Conservation (phyloP, 2,797 vertebrate genomes). For the Trematomus bernacchii region DNA sequence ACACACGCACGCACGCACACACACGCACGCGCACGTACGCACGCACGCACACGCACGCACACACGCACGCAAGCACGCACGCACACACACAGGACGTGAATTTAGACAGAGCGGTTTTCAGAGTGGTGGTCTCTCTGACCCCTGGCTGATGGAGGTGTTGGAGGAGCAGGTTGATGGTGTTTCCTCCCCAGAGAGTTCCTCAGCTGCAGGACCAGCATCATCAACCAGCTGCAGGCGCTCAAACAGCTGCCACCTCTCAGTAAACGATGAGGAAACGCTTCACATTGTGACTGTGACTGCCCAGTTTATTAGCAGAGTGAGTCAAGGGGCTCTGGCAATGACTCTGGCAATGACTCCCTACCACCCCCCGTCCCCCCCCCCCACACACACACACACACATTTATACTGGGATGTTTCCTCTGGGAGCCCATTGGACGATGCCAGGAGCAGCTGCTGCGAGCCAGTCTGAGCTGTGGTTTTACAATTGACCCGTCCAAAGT, state of each 20-base stretch:
- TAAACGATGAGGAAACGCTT: slow-evolving; percentile 56
- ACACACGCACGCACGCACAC: neutral
- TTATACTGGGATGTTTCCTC: slow-evolving; percentile 32
- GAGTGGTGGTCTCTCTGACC: slow-evolving; percentile 26
- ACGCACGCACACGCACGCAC: neutral
- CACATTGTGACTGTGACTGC: slow-evolving; percentile 50
- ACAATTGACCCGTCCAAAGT: neutral
- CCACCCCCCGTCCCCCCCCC: too few relatives aligned
- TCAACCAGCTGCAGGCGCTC: slow-evolving; percentile 66
- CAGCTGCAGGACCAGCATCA: slow-evolving; percentile 61
- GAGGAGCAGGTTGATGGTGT: slow-evolving; percentile 45
- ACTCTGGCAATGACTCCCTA: neutral
- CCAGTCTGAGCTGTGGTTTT: slow-evolving; percentile 32
- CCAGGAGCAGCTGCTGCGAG: slow-evolving; percentile 47
- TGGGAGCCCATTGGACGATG: slow-evolving; percentile 44
- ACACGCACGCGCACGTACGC: neutral
- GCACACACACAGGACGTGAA: slow-evolving; percentile 23
- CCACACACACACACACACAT: neutral
- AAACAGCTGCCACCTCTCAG: slow-evolving; percentile 70
- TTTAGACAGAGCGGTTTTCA: slow-evolving; percentile 37
- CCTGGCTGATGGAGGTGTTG: slow-evolving; percentile 23
- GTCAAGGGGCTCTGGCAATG: slow-evolving; percentile 31
- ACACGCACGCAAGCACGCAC: slow-evolving; percentile 15
- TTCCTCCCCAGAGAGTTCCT: slow-evolving; percentile 39
- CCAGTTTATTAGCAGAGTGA: slow-evolving; percentile 62